Base-by-base conservation (phyloP, 2,113 vertebrate genomes). In the Labeo rohita region DNA sequence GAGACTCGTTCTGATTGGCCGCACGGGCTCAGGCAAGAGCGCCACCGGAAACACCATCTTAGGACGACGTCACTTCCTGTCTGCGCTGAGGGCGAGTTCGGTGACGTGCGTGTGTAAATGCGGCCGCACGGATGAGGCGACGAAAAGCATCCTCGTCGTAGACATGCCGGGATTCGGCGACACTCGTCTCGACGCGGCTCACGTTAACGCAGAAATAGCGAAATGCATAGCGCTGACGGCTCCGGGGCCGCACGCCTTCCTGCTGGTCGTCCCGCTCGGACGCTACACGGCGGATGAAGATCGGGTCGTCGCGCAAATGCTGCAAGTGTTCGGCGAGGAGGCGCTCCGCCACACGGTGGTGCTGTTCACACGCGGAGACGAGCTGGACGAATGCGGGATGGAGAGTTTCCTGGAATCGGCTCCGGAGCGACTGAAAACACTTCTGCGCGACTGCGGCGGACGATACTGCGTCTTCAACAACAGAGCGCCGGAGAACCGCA, bases 141-240 rank as follows among this genome's bases (percentile, higher is more conserved):
- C 18, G 78, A 93, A 59, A 52, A 92, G 86, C 59, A 28, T 95
- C 9, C 4, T 47, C 11, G 93, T 95, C 66, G 91, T 95, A 15
- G 95, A 96, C 88, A 93, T 94, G 92, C 95, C 95, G 0, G 95
- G 95, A 2, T 95, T 95, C n/a, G 94, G 94, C 28, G 95, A 96
- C 93, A 95, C 95, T 18, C 89, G 84, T 1, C 88, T 93, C 47
- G 89, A 86, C 8, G 0, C 39, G 13, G 91, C 91, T 70, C 85
- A 94, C 88, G 86, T 92, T 59, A 83, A 92, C 6, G 39, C 79
- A 12, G 94, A 95, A 78, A 90, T 95, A 0, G 92, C 94, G 3
- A 94, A 91, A 50, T 95, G 95, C 59, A 91, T 96, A 68, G 70
- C 86, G 10, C 90, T 94, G 18, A 92, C 88, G 0, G 87, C 93